Percentiles rank a stretch among this genome's conserved stretches.
Conservation (phyloP, 2,113 vertebrate species). For the Arothron firmamentum region DNA sequence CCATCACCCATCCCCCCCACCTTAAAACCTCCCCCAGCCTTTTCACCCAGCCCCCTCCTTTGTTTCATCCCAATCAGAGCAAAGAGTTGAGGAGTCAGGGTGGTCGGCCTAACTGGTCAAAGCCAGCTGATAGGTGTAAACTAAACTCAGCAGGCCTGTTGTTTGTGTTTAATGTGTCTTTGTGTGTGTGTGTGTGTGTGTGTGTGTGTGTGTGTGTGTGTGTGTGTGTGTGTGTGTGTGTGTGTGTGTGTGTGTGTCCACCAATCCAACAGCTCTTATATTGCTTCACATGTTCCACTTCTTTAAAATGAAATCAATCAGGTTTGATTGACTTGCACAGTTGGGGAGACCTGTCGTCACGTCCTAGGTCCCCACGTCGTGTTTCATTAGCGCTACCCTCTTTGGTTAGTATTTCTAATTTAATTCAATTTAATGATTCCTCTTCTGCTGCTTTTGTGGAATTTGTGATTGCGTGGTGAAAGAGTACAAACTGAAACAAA, state of each 20-base stretch:
- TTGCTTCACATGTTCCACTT: conserved; percentile 56
- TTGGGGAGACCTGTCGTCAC: conserved; percentile 51
- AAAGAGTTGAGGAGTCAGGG: conserved; percentile 51
- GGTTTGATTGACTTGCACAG: conserved; percentile 77
- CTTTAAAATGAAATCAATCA: conserved; percentile 64
- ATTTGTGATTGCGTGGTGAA: conserved; percentile 39
- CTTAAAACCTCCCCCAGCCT: background rate
- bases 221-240: conserved; percentile 40
- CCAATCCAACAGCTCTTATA: conserved; percentile 35
- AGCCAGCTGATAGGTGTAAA: conserved; percentile 71
- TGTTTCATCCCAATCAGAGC: conserved; percentile 33
- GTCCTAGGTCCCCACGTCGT: conserved; percentile 35
- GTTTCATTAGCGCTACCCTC: background rate
- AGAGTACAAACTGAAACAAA: conserved; percentile 49
- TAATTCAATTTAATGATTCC: background rate
- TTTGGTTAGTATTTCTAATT: background rate
- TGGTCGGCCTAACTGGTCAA: conserved; percentile 58
- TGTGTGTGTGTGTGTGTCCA: conserved; percentile 37
- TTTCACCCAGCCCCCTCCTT: conserved; percentile 1
- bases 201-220: conserved; percentile 26
- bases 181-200: conserved; percentile 42
- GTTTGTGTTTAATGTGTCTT: conserved; percentile 68
- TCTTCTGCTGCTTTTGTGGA: conserved; percentile 51
- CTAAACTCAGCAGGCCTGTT: conserved; percentile 69
- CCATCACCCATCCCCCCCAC: conserved; percentile 36